Percentiles rank a stretch among this genome's conserved stretches.
phyloP scores from a whole-genome alignment of 92 coral and sea anemone species.

The Palythoa grandiflora region DNA sequence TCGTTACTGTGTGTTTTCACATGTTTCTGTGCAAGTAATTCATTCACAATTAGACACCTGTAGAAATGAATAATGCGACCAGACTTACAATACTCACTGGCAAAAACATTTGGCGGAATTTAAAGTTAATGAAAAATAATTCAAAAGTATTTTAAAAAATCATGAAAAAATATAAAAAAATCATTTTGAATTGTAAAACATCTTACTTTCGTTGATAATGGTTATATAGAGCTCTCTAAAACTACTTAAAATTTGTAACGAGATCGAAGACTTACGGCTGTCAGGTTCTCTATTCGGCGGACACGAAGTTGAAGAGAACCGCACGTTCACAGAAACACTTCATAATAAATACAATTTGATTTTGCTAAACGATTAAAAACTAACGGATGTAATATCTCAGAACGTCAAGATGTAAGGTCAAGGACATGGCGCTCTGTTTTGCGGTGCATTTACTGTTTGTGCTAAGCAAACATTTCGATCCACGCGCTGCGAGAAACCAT shows the following conservation, averaged over 20 bases:
- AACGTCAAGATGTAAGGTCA: constrained; percentile 26
- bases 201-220: background rate
- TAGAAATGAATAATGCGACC: too few relatives aligned
- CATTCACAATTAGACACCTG: too few relatives aligned
- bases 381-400: constrained; percentile 30
- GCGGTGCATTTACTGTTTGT: constrained; percentile 7
- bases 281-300: background rate
- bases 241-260: background rate
- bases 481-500: background rate
- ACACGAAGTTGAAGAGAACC: background rate
- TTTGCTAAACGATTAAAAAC: background rate
- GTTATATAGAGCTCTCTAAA: background rate
- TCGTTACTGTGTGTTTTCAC: too few relatives aligned
- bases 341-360: constrained; percentile 1
- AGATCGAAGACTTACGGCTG: background rate
- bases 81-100: too few relatives aligned
- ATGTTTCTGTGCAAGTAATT: too few relatives aligned
- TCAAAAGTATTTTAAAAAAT: too few relatives aligned
- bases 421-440: background rate
- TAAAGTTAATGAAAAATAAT: too few relatives aligned
- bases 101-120: too few relatives aligned
- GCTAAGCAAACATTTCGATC: background rate
- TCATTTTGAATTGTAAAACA: background rate
- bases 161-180: background rate
- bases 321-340: background rate